phyloP scores from a whole-genome alignment of 2,113 vertebrate genomes.

The Sardina pilchardus region DNA sequence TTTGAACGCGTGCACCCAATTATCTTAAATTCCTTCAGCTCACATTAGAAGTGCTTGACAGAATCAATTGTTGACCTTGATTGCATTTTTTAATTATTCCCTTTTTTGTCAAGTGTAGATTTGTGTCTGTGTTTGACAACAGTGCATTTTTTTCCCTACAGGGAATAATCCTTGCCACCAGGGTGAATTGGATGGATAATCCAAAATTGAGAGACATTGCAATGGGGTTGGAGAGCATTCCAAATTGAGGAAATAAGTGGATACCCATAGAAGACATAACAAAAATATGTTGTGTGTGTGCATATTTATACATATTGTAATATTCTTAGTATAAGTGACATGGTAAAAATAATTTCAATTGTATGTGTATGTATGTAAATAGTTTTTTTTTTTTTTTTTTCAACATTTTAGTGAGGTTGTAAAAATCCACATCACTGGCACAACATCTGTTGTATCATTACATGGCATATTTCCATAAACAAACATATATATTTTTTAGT shows the following conservation, averaged over 20 bases:
- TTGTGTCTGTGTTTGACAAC: background rate
- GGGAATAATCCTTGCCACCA: slow-evolving; percentile 72
- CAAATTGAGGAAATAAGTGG: slow-evolving; percentile 43
- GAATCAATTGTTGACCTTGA: background rate
- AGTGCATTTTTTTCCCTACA: slow-evolving; percentile 41
- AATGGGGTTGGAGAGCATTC: slow-evolving; percentile 69
- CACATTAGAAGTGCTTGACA: background rate
- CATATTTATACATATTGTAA: background rate
- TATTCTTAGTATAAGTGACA: background rate
- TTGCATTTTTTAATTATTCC: background rate
- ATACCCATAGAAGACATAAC: background rate
- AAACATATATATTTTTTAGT: no score
- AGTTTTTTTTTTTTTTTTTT: no score
- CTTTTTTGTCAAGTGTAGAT: background rate
- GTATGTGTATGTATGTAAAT: no score
- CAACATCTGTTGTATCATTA: background rate
- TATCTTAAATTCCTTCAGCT: background rate
- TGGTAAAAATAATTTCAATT: background rate
- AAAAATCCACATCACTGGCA: no score
- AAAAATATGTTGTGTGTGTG: background rate
- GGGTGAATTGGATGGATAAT: slow-evolving; percentile 74
- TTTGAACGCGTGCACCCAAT: background rate
- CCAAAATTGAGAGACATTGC: slow-evolving; percentile 66
- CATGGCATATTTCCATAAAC: no score
- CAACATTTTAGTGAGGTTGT: no score